Conservation (phyloP, 2,797 vertebrate species). For the Phoxinus dragarum region DNA sequence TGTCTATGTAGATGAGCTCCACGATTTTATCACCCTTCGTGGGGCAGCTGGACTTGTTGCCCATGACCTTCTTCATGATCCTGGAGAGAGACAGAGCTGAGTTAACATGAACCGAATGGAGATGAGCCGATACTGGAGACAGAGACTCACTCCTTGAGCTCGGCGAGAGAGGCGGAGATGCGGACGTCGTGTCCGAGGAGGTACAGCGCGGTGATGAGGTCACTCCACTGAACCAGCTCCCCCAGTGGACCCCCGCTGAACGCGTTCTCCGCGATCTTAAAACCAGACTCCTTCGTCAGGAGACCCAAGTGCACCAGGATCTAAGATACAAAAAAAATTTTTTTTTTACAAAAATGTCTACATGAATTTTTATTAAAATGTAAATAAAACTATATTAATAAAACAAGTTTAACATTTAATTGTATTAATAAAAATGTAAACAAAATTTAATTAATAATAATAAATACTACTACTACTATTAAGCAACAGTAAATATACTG, state of each 20-base stretch:
- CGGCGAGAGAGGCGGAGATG: constrained; percentile 96
- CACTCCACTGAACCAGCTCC: constrained; percentile 99
- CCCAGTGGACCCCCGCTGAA: constrained; percentile 98
- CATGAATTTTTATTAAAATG: too few relatives aligned
- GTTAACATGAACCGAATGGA: background rate
- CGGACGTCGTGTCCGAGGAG: constrained; percentile 97
- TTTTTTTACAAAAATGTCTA: too few relatives aligned
- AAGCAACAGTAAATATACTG: background rate
- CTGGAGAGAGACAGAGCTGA: constrained; percentile 68
- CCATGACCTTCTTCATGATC: constrained; percentile 98
- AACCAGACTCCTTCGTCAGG: constrained; percentile 98
- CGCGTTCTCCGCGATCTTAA: constrained; percentile 98
- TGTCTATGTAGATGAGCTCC: constrained; percentile 99
- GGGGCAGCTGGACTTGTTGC: constrained; percentile 97
- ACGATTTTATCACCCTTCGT: constrained; percentile 96
- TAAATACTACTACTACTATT: background rate
- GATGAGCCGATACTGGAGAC: background rate
- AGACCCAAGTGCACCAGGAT: constrained; percentile 96
- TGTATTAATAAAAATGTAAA: background rate
- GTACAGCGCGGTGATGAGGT: constrained; percentile 98
- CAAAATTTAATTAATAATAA: background rate
- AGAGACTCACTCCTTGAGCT: constrained; percentile 96
- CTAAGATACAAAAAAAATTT: constrained; percentile 71
- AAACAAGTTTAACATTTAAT: background rate
- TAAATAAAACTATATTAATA: too few relatives aligned